These are phyloP conservation scores for Camponotus vicinus DNA, from an alignment of 1,140 invertebrate genomes.

Conservation along the genomic window DNA sequence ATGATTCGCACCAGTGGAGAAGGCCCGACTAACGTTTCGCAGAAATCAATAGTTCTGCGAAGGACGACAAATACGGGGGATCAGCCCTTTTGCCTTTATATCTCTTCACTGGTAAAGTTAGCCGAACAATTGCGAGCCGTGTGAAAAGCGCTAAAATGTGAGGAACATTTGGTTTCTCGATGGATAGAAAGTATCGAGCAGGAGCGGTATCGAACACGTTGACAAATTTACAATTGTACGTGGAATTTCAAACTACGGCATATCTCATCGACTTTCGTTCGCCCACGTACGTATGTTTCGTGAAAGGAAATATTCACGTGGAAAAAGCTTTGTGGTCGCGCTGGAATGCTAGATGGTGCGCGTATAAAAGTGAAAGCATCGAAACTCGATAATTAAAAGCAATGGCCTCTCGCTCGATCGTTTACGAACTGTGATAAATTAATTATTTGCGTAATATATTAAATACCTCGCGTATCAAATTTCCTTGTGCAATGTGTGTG, in stretches of 20 bases:
- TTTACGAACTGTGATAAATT: conserved; percentile 45
- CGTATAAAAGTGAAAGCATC: conserved; percentile 55
- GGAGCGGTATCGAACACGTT: conserved; percentile 21
- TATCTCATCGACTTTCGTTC: conserved; percentile 46
- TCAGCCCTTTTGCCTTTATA: conserved; percentile 57
- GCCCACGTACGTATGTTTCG: conserved; percentile 41
- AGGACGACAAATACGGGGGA: conserved; percentile 70
- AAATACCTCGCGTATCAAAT: conserved; percentile 27
- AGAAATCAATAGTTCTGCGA: conserved; percentile 78
- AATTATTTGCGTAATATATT: conserved; percentile 40
- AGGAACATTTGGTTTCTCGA: conserved; percentile 30
- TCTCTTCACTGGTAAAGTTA: conserved; percentile 56
- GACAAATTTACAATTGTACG: conserved; percentile 59
- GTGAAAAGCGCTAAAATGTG: conserved; percentile 54
- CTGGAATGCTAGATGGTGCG: conserved; percentile 36
- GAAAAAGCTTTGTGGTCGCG: conserved; percentile 53
- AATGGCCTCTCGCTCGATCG: conserved; percentile 31
- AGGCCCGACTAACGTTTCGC: conserved; percentile 67
- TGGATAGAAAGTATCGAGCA: conserved; percentile 35
- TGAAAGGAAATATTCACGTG: conserved; percentile 51
- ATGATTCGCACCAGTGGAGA: conserved; percentile 73
- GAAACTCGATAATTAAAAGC: conserved; percentile 59
- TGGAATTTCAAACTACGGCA: conserved; percentile 52
- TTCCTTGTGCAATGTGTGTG: not conserved
- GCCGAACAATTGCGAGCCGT: conserved; percentile 57